Evolutionary conservation across 1,140 invertebrate genomes (phyloP).

Genomic region (Apis dorsata): DNA sequence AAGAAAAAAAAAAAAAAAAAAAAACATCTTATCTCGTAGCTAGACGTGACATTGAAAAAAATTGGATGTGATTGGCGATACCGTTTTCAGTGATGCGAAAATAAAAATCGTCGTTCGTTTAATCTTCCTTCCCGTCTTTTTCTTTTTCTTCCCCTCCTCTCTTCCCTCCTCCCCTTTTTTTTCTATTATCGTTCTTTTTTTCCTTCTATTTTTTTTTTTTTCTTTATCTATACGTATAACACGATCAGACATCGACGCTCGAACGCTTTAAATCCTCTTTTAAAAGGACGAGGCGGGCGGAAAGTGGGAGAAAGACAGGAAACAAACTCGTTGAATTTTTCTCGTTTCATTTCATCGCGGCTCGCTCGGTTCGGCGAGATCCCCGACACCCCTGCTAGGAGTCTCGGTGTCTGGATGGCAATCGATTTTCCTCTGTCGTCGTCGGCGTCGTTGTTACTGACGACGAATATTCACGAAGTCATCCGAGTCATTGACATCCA

Average conservation of each 20-base stretch:
- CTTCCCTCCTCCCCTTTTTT: not conserved
- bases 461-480: constrained; percentile 73
- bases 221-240: not conserved
- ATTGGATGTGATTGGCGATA: not conserved
- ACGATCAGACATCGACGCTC: constrained; percentile 32
- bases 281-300: not conserved
- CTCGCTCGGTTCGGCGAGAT: constrained; percentile 49
- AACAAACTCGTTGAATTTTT: constrained; percentile 46
- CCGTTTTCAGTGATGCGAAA: not conserved
- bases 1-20: not conserved
- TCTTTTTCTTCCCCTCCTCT: not conserved
- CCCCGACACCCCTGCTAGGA: constrained; percentile 55
- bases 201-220: not conserved
- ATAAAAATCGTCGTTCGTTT: constrained; percentile 13
- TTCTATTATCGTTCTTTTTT: too few relatives aligned
- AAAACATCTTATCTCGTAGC: not conserved
- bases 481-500: constrained; percentile 78
- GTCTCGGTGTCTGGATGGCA: constrained; percentile 61
- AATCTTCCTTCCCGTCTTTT: constrained; percentile 10
- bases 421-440: constrained; percentile 68
- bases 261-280: constrained; percentile 36
- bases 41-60: not conserved
- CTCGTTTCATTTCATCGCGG: constrained; percentile 46
- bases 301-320: not conserved
- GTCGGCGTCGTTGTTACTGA: constrained; percentile 64